These are phyloP conservation scores for Antrozous pallidus DNA, from an alignment of 2,797 vertebrate genomes.

Conservation along the genomic window DNA sequence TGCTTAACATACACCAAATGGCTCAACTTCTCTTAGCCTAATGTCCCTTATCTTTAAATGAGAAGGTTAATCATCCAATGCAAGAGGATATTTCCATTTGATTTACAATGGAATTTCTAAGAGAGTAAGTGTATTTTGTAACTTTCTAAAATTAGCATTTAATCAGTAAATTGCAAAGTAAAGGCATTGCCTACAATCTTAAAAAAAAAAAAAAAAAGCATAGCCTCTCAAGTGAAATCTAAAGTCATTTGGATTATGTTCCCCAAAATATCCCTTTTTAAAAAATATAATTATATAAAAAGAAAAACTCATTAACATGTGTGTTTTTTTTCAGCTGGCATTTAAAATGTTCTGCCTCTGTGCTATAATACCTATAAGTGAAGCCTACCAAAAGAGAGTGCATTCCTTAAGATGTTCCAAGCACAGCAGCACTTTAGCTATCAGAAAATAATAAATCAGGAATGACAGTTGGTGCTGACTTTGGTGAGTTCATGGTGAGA, in stretches of 20 bases:
- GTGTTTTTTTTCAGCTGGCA: conserved; percentile 24
- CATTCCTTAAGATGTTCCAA: conserved; percentile 11
- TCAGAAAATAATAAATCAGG: neutral
- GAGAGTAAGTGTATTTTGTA: neutral
- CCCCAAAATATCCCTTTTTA: neutral
- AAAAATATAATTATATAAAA: neutral
- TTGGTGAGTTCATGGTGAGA: neutral
- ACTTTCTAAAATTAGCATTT: conserved; percentile 11
- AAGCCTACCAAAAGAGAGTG: neutral
- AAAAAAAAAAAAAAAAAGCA: neutral
- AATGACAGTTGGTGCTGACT: conserved; percentile 27
- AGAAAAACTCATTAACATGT: neutral
- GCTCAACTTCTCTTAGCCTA: neutral
- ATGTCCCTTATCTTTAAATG: neutral
- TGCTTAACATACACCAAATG: neutral
- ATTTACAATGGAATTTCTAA: neutral
- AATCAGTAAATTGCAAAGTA: conserved; percentile 13
- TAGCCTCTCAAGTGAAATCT: neutral
- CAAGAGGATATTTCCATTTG: neutral
- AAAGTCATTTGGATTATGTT: neutral
- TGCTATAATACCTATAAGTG: neutral
- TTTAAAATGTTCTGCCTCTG: neutral
- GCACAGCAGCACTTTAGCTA: neutral
- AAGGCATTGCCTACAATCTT: neutral
- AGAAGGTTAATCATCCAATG: neutral